phyloP scores from a whole-genome alignment of 2,113 vertebrate species.

The Gymnarchus niloticus region DNA sequence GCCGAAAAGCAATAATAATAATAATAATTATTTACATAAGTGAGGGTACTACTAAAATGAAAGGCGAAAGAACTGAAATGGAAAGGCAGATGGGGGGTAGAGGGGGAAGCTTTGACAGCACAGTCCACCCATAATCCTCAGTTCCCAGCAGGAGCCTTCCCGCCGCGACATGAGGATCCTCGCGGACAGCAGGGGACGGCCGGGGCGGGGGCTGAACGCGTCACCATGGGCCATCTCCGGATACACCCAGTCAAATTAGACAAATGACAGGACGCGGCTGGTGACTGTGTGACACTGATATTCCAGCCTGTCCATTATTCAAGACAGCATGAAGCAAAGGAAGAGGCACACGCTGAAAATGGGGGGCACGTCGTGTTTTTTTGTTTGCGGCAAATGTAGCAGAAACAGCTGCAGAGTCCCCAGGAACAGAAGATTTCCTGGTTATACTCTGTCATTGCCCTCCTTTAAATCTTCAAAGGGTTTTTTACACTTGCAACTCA shows the following conservation, averaged over 20 bases:
- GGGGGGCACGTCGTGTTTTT: constrained; percentile 45
- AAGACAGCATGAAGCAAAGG: constrained; percentile 54
- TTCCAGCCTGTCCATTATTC: constrained; percentile 59
- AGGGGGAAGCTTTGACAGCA: constrained; percentile 42
- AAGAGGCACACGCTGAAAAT: constrained; percentile 50
- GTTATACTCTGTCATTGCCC: constrained; percentile 38
- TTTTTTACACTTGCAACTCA: not conserved
- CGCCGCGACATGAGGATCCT: constrained; percentile 53
- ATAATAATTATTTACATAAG: not conserved
- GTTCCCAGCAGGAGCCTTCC: constrained; percentile 61
- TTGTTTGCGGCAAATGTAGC: constrained; percentile 67
- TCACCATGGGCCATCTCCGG: not conserved
- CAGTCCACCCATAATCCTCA: constrained; percentile 40
- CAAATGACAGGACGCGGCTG: constrained; percentile 46
- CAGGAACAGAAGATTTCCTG: not conserved
- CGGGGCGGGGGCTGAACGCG: not conserved
- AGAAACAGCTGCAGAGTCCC: constrained; percentile 60
- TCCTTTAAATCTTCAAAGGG: not conserved
- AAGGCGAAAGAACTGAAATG: not conserved
- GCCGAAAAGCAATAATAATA: not conserved
- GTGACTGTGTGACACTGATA: constrained; percentile 58
- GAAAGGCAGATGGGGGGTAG: not conserved
- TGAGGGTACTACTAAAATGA: not conserved
- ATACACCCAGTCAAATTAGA: constrained; percentile 39
- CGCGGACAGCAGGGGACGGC: constrained; percentile 47